Evolutionary conservation across 2,113 vertebrate species (phyloP).

Genomic region (Protomyctophum bolini): DNA sequence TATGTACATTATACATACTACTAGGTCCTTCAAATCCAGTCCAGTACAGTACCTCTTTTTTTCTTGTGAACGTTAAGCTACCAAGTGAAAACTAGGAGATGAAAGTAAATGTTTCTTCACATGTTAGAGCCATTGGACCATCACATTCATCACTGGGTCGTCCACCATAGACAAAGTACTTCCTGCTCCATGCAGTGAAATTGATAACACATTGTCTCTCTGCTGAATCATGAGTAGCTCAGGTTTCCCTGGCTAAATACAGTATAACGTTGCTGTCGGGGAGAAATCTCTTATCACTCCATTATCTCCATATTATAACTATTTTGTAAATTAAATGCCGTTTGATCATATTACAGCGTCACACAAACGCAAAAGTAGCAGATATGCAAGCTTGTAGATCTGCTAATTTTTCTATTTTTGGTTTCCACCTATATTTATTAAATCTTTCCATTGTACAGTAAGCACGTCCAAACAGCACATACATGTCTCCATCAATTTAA

Average conservation of each 20-base stretch:
- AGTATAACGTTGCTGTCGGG: too few species aligned
- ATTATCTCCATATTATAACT: too few species aligned
- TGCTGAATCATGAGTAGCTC: slow-evolving; percentile 13
- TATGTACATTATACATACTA: slow-evolving; percentile 20
- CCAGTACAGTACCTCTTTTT: background rate
- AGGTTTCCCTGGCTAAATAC: slow-evolving; percentile 25
- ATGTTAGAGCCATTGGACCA: slow-evolving; percentile 73
- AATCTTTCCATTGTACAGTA: background rate
- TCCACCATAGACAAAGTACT: slow-evolving; percentile 47
- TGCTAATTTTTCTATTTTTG: too few species aligned
- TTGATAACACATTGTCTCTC: slow-evolving; percentile 68
- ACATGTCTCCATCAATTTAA: background rate
- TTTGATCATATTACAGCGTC: background rate
- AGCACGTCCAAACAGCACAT: background rate
- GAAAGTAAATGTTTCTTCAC: slow-evolving; percentile 55
- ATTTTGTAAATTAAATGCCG: background rate
- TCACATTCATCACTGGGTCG: slow-evolving; percentile 72
- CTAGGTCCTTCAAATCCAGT: background rate
- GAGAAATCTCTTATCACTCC: too few species aligned
- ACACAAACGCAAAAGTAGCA: too few species aligned
- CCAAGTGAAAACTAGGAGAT: slow-evolving; percentile 41
- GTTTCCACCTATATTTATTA: background rate
- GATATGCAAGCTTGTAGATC: too few species aligned
- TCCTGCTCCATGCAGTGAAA: slow-evolving; percentile 53
- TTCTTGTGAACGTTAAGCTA: slow-evolving; percentile 1